A percentile compares a stretch with the other conserved stretches of the same genome.
phyloP scores from a whole-genome alignment of 2,113 vertebrate species.

The Cryptomyrus ogoouensis region DNA sequence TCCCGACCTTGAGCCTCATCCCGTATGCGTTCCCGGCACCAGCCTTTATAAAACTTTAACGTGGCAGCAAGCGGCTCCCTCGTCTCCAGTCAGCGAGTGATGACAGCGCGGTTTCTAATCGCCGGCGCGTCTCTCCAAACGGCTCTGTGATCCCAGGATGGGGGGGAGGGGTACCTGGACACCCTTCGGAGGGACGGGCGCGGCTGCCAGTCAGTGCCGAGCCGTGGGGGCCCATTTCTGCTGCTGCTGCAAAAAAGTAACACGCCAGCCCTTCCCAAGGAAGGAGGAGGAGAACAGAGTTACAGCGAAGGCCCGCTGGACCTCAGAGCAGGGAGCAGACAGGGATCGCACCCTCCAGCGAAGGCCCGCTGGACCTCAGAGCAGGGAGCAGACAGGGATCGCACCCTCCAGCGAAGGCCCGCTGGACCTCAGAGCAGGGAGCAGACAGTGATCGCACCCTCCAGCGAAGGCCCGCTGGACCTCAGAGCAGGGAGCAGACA shows the following conservation, averaged over 20 bases:
- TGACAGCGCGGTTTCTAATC: slow-evolving; percentile 37
- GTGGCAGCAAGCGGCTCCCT: slow-evolving; percentile 31
- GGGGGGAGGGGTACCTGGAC: slow-evolving; percentile 18
- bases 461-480: too few relatives aligned
- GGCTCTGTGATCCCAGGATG: slow-evolving; percentile 41
- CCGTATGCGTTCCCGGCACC: slow-evolving; percentile 47
- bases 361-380: too few relatives aligned
- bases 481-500: too few relatives aligned
- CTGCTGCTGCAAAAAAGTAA: slow-evolving; percentile 35
- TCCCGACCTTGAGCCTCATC: slow-evolving; percentile 55
- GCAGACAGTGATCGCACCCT: background rate
- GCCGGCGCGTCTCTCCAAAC: slow-evolving; percentile 33
- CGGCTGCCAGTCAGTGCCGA: background rate
- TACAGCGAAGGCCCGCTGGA: too few relatives aligned
- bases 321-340: too few relatives aligned
- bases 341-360: too few relatives aligned
- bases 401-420: background rate
- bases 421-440: background rate
- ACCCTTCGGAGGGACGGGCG: background rate
- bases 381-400: too few relatives aligned
- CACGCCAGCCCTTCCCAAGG: slow-evolving; percentile 33
- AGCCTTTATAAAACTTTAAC: slow-evolving; percentile 54
- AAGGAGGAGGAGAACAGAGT: background rate
- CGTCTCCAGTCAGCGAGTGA: slow-evolving; percentile 32
- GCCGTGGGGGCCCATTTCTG: background rate